Evolutionary conservation across 64 coral and sea anemone genomes (phyloP).

Genomic region (Hydrozoanthus tunicans): DNA sequence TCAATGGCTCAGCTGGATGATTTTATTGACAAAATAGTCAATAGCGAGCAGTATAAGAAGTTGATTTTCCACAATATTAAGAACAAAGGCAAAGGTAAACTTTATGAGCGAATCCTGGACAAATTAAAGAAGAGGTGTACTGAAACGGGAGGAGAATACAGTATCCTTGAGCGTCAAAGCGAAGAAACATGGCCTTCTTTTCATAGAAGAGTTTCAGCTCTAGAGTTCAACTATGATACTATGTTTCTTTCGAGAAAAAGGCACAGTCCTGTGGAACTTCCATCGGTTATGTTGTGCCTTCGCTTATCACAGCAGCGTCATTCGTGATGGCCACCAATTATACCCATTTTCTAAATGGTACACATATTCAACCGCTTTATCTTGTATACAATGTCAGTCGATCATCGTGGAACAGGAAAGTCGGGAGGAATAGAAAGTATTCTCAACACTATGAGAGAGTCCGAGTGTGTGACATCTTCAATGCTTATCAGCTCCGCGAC

Average conservation of each 20-base stretch:
- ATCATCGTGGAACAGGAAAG: slow-evolving; percentile 56
- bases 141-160: too few species aligned
- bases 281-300: slow-evolving; percentile 42
- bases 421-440: slow-evolving; percentile 39
- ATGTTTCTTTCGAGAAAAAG: slow-evolving; percentile 14
- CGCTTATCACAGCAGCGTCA: slow-evolving; percentile 5
- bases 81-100: too few species aligned
- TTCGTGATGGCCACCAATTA: slow-evolving; percentile 42
- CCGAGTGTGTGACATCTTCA: neutral
- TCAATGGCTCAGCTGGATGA: too few species aligned
- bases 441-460: neutral
- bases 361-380: slow-evolving; percentile 44
- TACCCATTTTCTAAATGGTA: slow-evolving; percentile 6
- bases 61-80: too few species aligned
- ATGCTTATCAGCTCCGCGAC: slow-evolving; percentile 43
- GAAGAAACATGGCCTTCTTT: neutral
- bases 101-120: too few species aligned
- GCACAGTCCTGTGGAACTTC: slow-evolving; percentile 55
- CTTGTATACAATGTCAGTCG: slow-evolving; percentile 48
- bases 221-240: neutral
- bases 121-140: too few species aligned
- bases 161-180: neutral
- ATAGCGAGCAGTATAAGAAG: too few species aligned
- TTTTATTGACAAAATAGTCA: too few species aligned
- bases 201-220: slow-evolving; percentile 1